These are phyloP conservation scores for Ptychoptera contaminata DNA, from an alignment of 2,888 invertebrate species.

Conservation along the genomic window DNA sequence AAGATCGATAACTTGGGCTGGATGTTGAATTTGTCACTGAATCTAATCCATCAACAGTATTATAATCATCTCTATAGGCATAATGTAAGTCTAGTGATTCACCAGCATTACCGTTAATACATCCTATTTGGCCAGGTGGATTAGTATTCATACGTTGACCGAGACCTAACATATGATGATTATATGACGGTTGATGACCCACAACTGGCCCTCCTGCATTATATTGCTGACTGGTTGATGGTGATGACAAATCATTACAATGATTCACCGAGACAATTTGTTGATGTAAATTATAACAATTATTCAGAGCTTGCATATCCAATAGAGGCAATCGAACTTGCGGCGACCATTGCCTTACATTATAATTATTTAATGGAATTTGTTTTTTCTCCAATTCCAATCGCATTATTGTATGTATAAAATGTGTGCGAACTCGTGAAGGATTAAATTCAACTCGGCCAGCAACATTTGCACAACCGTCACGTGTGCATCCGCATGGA, in stretches of 20 bases:
- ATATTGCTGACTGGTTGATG: too few relatives aligned
- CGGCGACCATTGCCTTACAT: not conserved
- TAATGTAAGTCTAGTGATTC: slow-evolving; percentile 12
- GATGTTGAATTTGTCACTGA: not conserved
- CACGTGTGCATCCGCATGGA: slow-evolving; percentile 91
- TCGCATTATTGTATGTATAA: slow-evolving; percentile 92
- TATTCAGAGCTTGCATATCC: too few relatives aligned
- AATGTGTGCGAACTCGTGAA: slow-evolving; percentile 86
- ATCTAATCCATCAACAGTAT: not conserved
- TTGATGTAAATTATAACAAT: too few relatives aligned
- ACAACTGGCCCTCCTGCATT: too few relatives aligned
- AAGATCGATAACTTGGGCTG: not conserved
- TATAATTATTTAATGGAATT: not conserved
- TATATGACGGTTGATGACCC: too few relatives aligned
- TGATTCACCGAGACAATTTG: too few relatives aligned
- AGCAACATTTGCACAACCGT: slow-evolving; percentile 81
- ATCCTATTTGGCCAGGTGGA: not conserved
- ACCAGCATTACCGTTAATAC: not conserved
- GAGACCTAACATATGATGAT: too few relatives aligned
- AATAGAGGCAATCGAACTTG: not conserved
- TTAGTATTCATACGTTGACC: too few relatives aligned
- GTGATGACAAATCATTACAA: too few relatives aligned
- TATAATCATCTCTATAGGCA: slow-evolving; percentile 11
- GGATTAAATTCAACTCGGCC: slow-evolving; percentile 96
- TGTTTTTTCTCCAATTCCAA: slow-evolving; percentile 73